Evolutionary conservation across 2,888 invertebrate species (phyloP).

Genomic region (Polylopha cassiicola): DNA sequence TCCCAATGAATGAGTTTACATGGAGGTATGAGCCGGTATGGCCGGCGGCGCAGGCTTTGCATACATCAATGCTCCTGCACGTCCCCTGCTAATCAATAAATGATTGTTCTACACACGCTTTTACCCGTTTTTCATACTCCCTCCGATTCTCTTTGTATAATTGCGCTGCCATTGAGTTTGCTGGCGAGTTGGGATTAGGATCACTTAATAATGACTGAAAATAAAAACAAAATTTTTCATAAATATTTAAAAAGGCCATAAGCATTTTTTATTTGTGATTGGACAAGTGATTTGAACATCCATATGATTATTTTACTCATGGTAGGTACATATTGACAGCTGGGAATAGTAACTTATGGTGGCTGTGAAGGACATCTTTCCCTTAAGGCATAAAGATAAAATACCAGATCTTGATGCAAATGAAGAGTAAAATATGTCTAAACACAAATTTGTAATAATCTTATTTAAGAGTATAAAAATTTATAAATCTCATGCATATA

Average conservation of each 20-base stretch:
- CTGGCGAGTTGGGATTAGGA: constrained; percentile 99
- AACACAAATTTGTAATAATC: constrained; percentile 1
- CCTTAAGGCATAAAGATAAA: too few relatives aligned
- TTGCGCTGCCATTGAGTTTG: constrained; percentile 99
- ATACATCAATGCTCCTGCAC: constrained; percentile 35
- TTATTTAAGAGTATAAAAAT: too few relatives aligned
- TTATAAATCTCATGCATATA: too few relatives aligned
- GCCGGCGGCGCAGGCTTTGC: constrained; percentile 38
- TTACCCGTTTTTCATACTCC: constrained; percentile 99
- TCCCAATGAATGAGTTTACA: constrained; percentile 69
- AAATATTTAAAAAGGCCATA: too few relatives aligned
- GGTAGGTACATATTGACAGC: too few relatives aligned
- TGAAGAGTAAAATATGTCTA: too few relatives aligned
- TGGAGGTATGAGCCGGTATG: constrained; percentile 48
- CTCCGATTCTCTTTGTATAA: constrained; percentile 99
- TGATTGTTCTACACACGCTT: constrained; percentile 99
- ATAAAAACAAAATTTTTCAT: constrained; percentile 34
- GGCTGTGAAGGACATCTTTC: too few relatives aligned
- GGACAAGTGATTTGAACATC: too few relatives aligned
- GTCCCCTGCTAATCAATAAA: constrained; percentile 90
- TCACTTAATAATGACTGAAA: constrained; percentile 99
- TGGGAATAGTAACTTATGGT: too few relatives aligned
- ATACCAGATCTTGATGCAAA: too few relatives aligned
- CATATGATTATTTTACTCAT: too few relatives aligned
- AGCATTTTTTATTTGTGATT: too few relatives aligned